These are phyloP conservation scores for Caenorhabditis drosophilae DNA, from an alignment of 2,888 invertebrate species.

Conservation along the genomic window DNA sequence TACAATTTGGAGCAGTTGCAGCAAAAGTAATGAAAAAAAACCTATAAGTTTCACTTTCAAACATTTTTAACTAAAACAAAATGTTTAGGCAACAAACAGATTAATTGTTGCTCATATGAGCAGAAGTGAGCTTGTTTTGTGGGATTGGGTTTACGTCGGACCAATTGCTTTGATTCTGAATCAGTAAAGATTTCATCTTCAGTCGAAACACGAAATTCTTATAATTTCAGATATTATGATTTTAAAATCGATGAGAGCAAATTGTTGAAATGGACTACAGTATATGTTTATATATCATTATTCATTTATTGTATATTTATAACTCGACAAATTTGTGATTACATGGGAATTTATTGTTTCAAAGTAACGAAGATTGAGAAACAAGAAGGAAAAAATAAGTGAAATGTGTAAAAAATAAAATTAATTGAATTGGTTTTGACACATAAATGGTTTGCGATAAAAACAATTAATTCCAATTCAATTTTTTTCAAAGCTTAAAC, in stretches of 20 bases:
- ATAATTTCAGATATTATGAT: constrained; percentile 39
- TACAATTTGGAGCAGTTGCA: constrained; percentile 91
- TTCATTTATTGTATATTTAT: constrained; percentile 70
- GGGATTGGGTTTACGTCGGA: constrained; percentile 90
- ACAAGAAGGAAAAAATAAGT: too few relatives aligned
- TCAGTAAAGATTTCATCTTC: constrained; percentile 77
- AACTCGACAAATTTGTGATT: constrained; percentile 71
- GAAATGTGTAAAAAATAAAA: too few relatives aligned
- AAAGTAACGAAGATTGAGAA: constrained; percentile 36
- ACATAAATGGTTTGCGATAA: too few relatives aligned
- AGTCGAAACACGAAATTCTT: neutral
- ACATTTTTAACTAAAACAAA: neutral
- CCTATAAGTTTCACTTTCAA: neutral
- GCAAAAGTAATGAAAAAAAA: constrained; percentile 72
- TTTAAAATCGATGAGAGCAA: constrained; percentile 36
- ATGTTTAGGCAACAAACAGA: constrained; percentile 83
- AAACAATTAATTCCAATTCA: constrained; percentile 12
- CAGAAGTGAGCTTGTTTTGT: constrained; percentile 95
- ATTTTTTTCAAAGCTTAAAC: too few relatives aligned
- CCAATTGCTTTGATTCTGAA: constrained; percentile 93
- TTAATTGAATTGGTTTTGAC: too few relatives aligned
- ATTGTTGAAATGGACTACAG: constrained; percentile 43
- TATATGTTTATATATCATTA: constrained; percentile 70
- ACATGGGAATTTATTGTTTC: constrained; percentile 72
- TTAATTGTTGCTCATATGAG: constrained; percentile 99